phyloP scores from a whole-genome alignment of 2,888 invertebrate genomes.

The Caenorhabditis sp. region DNA sequence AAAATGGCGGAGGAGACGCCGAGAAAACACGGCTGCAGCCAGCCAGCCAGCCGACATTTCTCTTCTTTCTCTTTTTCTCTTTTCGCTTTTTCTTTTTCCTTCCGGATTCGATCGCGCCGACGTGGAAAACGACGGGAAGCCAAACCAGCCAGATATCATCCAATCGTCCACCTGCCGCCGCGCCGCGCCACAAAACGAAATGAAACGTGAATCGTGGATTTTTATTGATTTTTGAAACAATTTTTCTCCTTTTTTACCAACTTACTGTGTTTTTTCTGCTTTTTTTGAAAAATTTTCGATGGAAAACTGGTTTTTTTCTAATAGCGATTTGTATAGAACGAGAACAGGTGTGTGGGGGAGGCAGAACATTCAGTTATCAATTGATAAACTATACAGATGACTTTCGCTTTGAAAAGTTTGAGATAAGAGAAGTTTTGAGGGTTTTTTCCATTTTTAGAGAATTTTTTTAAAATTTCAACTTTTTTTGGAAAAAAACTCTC shows the following conservation, averaged over 20 bases:
- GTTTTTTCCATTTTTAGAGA: not conserved
- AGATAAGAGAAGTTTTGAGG: too few species aligned
- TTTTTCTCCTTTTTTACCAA: not conserved
- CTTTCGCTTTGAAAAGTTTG: too few species aligned
- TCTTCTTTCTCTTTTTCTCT: conserved; percentile 19
- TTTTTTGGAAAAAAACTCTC: too few species aligned
- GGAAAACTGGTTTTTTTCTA: conserved; percentile 1
- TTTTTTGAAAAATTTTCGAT: not conserved
- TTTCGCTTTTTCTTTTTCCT: not conserved
- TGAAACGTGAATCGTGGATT: conserved; percentile 8
- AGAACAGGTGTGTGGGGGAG: not conserved
- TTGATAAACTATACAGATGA: too few species aligned
- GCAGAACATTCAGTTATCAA: too few species aligned
- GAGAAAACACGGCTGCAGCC: not conserved
- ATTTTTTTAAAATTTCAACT: not conserved
- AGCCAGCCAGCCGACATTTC: conserved; percentile 1
- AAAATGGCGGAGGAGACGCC: conserved; percentile 13
- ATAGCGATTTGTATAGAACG: too few species aligned
- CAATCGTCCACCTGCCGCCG: conserved; percentile 34
- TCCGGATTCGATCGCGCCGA: conserved; percentile 35
- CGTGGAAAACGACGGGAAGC: too few species aligned
- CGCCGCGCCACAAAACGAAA: conserved; percentile 2
- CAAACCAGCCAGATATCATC: conserved; percentile 23
- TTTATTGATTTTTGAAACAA: conserved; percentile 7
- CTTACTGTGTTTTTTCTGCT: not conserved